Evolutionary conservation across 2,797 vertebrate genomes (phyloP), one percentile per base, ranked within the genome.

Genomic region (Arnoldichthys spilopterus): DNA sequence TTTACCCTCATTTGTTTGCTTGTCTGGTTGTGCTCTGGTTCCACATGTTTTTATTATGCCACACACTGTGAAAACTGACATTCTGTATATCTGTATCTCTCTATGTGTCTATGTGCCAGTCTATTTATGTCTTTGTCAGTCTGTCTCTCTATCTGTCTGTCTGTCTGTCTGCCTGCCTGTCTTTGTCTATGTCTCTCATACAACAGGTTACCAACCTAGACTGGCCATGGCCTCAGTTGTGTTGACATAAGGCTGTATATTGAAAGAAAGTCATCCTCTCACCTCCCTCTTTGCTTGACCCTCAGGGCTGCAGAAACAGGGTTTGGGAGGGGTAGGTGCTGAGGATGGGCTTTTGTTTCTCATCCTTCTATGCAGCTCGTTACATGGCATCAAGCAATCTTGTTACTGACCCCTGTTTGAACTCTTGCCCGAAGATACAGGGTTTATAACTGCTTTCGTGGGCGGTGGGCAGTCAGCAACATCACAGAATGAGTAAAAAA

Each of bases 251-350:
- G 47, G 34, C 30, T 43, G 30, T 8, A 26, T 24, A 4, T 12
- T 30, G 6, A 64, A 45, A 71, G n/a, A 32, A 61, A 72, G 20
- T 66, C 28, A 28, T 67, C 53, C 22, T 61, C 74, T 74, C 53
- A 26, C 73, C 74, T 75, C 62, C 47, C 72, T 85, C 75, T 83
- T 24, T 66, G 70, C 84, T 62, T 82, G 66, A 80, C 77, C 72
- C 69, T 58, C 66, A 40, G 43, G 56, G 83, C 70, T 67, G 73
- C 2, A 40, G 32, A 22, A 40, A 63, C 15, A 34, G 3, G 3
- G 6, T 54, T 12, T 1, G 2, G 30, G 12, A 13, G 28, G 64
- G 26, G 7, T 22, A 47, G 18, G 32, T 28, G 49, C 47, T n/a
- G 47, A 51, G 9, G 73, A 24, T 72, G 67, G 61, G 16, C 67